Percentiles rank a stretch among this genome's conserved stretches.
Evolutionary conservation across 2,888 invertebrate genomes (phyloP).

Genomic region (Orchesella flavescens): DNA sequence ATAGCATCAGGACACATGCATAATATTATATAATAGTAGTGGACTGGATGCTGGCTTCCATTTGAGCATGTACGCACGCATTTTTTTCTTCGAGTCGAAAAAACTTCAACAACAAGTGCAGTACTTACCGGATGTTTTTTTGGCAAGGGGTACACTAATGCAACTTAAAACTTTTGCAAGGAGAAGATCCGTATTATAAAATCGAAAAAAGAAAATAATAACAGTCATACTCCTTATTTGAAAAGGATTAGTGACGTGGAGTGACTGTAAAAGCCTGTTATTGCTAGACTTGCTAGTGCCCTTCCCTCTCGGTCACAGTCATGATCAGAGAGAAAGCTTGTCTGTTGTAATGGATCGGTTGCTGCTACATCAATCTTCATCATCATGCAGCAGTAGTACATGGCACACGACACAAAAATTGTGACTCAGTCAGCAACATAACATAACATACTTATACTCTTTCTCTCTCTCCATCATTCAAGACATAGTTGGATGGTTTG

Average conservation of each 20-base stretch:
- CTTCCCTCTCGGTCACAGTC: conserved; percentile 10
- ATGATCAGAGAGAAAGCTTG: conserved; percentile 38
- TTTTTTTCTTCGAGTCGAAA: too few species aligned
- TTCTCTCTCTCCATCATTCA: neutral
- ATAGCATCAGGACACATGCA: too few species aligned
- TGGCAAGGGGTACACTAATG: neutral
- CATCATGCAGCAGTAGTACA: conserved; percentile 18
- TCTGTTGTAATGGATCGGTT: conserved; percentile 30
- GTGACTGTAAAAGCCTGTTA: neutral
- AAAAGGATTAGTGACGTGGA: conserved; percentile 2
- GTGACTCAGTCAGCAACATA: neutral
- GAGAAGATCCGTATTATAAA: neutral
- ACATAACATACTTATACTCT: too few species aligned
- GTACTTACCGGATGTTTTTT: neutral
- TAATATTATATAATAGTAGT: too few species aligned
- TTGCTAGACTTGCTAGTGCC: neutral
- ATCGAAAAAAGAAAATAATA: neutral
- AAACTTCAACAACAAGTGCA: too few species aligned
- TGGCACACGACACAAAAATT: conserved; percentile 17
- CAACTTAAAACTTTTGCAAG: neutral
- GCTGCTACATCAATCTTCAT: conserved; percentile 48
- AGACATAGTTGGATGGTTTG: neutral
- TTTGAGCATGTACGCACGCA: too few species aligned
- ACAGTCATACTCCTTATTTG: conserved; percentile 6
- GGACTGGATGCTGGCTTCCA: too few species aligned